A percentile compares a stretch with the other conserved stretches of the same genome.
phyloP scores from a whole-genome alignment of 2,113 vertebrate genomes.

The Hippopotamus amphibius region DNA sequence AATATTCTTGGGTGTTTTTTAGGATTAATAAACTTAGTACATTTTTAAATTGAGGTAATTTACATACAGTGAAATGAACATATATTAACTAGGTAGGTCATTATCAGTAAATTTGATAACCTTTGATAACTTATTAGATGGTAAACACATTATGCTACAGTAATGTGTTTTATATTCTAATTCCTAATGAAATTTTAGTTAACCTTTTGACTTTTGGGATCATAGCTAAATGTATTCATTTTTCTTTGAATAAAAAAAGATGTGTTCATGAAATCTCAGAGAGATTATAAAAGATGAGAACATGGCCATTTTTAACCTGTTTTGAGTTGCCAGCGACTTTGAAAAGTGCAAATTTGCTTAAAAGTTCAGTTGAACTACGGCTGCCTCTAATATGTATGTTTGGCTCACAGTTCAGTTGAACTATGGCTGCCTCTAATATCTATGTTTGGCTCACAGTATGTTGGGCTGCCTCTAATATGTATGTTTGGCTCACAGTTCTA shows the following conservation, averaged over 20 bases:
- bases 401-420: neutral
- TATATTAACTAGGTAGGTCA: neutral
- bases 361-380: neutral
- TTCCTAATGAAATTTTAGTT: neutral
- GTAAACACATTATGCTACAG: neutral
- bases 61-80: neutral
- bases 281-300: neutral
- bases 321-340: neutral
- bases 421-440: neutral
- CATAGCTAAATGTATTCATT: neutral
- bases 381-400: neutral
- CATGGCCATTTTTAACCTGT: neutral
- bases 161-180: conserved; percentile 18
- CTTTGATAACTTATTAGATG: neutral
- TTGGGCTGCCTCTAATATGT: neutral
- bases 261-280: neutral
- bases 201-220: neutral
- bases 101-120: neutral
- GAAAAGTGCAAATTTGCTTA: neutral
- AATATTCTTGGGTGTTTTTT: neutral
- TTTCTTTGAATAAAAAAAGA: neutral
- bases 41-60: conserved; percentile 4
- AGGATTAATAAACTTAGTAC: neutral
- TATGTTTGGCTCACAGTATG: no score
- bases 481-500: neutral